Percentiles rank a stretch among this genome's conserved stretches.
Conservation (phyloP, 2,888 invertebrate species). For the Chalcosyrphus nemorum region DNA sequence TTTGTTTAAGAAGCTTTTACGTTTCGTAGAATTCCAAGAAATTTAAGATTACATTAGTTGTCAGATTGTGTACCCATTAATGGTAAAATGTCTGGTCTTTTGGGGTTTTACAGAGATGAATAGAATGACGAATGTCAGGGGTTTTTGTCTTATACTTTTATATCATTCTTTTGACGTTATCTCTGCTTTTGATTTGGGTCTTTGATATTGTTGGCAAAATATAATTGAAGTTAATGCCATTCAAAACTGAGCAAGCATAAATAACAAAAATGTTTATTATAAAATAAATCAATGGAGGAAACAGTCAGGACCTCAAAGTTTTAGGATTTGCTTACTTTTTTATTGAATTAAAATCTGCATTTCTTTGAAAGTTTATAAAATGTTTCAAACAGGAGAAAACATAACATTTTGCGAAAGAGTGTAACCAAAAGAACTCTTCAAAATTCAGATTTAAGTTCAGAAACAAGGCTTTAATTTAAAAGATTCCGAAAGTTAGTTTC, state of each 20-base stretch:
- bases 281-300: too few species aligned
- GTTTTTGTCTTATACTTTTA: neutral
- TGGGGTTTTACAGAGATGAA: neutral
- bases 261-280: too few species aligned
- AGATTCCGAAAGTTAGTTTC: too few species aligned
- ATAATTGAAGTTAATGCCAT: neutral
- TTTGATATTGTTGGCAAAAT: neutral
- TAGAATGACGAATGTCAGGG: neutral
- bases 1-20: conserved; percentile 22
- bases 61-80: neutral
- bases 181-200: neutral
- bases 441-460: too few species aligned
- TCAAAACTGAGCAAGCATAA: neutral
- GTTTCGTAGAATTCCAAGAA: conserved; percentile 5
- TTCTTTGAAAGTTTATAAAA: too few species aligned
- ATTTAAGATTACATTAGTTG: conserved; percentile 1
- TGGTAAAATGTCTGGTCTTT: neutral
- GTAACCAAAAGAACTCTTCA: too few species aligned
- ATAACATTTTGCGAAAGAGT: too few species aligned
- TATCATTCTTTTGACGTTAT: neutral
- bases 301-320: too few species aligned
- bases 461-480: too few species aligned
- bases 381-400: too few species aligned
- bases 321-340: too few species aligned
- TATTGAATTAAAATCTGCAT: too few species aligned